Evolutionary conservation across 2,797 vertebrate species (phyloP), one percentile per base, ranked within the genome.

Genomic region (Linurgus olivaceus): DNA sequence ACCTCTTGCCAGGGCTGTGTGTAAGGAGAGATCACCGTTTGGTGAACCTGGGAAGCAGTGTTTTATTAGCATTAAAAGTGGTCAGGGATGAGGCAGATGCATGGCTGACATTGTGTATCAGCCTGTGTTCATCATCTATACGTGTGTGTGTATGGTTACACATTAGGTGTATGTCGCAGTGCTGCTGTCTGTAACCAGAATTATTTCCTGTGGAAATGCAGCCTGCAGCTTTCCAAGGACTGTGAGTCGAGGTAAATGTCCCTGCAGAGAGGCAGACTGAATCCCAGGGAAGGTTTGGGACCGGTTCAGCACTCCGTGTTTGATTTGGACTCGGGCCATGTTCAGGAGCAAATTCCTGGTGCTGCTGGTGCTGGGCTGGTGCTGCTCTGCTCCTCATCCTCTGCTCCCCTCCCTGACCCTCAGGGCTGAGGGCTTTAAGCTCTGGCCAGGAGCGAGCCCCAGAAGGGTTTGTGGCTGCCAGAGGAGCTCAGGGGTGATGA

Each of bases 401-500:
- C 47, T 47, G 33, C 76, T 3, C 79, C 54, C 14, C 5, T 38
- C 45, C 40, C 89, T 17, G 3, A 7, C 31, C 31, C 19, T 7
- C 0, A 4, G 42, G 68, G 45, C 48, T 0, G 12, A 62, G 70
- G 17, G 76, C 14, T 73, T 71, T 93, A 55, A 78, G 55, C 90
- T 65, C 73, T 81, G 6, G 59, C 88, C 66, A 54, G 37, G 65
- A 90, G 94, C 94, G 82, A 44, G 78, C 57, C 42, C 42, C 42
- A 44, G 42, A 11, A 44, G 61, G 18, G 58, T 73, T 63, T 94
- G 3, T 68, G 90, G 95, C 96, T 96, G 96, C 95, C 91, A 74
- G 90, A 80, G 91, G 58, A 93, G 79, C 95, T 91, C 84, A 51
- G 90, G 96, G 96, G 93, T 95, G 95, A 81, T 59, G 12, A 73